Evolutionary conservation across 92 coral and sea anemone species (phyloP).

Genomic region (Anthopleura xanthogrammica): DNA sequence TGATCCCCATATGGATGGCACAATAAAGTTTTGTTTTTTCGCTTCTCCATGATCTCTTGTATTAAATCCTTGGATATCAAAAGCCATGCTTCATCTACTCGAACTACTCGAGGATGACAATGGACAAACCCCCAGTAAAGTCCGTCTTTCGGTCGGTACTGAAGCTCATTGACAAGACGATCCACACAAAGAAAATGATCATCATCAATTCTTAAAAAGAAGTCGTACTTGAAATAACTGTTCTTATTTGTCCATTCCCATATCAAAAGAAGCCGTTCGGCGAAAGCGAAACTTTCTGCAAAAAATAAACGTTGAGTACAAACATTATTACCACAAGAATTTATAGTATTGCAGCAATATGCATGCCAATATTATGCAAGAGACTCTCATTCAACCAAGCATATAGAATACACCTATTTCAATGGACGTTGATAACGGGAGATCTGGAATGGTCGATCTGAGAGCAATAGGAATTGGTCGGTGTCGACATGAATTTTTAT

Average conservation of each 20-base stretch:
- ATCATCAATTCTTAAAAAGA: slow-evolving; percentile 91
- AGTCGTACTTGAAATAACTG: slow-evolving; percentile 52
- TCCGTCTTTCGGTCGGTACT: slow-evolving; percentile 60
- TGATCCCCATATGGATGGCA: slow-evolving; percentile 97
- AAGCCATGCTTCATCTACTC: slow-evolving; percentile 98
- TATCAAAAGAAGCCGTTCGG: slow-evolving; percentile 84
- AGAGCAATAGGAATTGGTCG: too few species aligned
- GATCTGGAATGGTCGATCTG: too few species aligned
- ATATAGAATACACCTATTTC: too few species aligned
- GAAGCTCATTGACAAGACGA: slow-evolving; percentile 72
- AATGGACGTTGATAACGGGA: too few species aligned
- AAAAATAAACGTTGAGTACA: background rate
- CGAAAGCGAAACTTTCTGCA: slow-evolving; percentile 71
- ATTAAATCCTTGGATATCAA: slow-evolving; percentile 71
- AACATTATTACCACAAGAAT: too few species aligned
- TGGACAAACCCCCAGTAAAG: slow-evolving; percentile 98
- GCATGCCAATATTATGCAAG: too few species aligned
- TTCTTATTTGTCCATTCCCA: slow-evolving; percentile 71
- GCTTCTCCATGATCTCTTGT: slow-evolving; percentile 59
- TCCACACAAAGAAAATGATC: slow-evolving; percentile 94
- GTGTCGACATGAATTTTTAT: too few species aligned
- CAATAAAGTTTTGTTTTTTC: slow-evolving; percentile 55
- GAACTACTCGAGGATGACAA: slow-evolving; percentile 76
- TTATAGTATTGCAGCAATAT: too few species aligned
- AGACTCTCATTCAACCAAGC: too few species aligned